Percentiles rank a stretch among this genome's conserved stretches.
Conservation (phyloP, 2,797 vertebrate species). For the Sebastes elongatus region DNA sequence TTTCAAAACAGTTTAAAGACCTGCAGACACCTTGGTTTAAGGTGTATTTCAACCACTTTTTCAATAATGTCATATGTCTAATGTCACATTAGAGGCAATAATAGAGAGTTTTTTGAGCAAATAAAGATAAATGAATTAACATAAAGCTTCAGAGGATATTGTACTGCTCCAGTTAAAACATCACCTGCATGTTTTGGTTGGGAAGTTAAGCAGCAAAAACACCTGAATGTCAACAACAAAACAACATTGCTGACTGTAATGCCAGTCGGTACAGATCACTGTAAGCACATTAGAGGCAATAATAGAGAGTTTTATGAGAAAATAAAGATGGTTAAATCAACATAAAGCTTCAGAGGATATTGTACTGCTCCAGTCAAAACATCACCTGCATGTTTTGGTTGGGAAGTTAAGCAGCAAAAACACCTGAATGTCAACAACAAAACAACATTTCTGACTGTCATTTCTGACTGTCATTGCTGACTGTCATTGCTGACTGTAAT, state of each 20-base stretch:
- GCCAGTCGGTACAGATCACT: too few relatives aligned
- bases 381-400: too few relatives aligned
- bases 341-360: background rate
- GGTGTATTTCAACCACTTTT: too few relatives aligned
- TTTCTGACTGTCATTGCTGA: too few relatives aligned
- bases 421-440: too few relatives aligned
- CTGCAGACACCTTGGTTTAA: background rate
- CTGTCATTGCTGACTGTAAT: too few relatives aligned
- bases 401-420: too few relatives aligned
- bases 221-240: background rate
- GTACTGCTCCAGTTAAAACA: background rate
- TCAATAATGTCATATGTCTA: background rate
- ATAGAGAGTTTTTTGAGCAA: background rate
- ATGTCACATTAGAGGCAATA: background rate
- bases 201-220: background rate
- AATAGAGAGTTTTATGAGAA: background rate
- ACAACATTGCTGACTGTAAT: too few relatives aligned
- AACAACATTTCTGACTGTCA: too few relatives aligned
- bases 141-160: background rate
- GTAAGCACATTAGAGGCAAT: background rate
- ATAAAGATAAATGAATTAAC: background rate
- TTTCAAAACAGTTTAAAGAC: background rate
- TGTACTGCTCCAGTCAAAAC: too few relatives aligned
- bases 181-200: background rate
- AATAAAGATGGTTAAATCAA: background rate